Conservation (phyloP, 2,797 vertebrate species). For the Sitta carolinensis region DNA sequence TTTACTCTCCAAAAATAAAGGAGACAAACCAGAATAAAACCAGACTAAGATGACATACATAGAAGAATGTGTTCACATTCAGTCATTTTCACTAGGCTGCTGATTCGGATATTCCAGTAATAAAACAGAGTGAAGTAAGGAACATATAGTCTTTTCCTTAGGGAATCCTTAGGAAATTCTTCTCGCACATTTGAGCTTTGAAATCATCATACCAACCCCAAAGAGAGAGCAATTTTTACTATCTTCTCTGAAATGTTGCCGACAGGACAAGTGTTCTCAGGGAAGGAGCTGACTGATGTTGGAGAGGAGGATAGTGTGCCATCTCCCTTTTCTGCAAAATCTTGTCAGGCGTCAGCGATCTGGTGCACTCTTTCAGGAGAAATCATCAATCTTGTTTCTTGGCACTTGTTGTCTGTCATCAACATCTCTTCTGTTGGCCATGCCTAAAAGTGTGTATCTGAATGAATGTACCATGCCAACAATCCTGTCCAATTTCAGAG, state of each 20-base stretch:
- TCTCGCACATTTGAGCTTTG: background rate
- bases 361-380: slow-evolving; percentile 9
- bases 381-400: slow-evolving; percentile 50
- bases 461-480: background rate
- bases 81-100: background rate
- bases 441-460: slow-evolving; percentile 16
- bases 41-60: background rate
- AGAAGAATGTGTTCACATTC: background rate
- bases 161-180: background rate
- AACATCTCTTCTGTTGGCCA: slow-evolving; percentile 20
- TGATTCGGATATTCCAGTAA: background rate
- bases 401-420: slow-evolving; percentile 38
- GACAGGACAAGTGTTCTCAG: slow-evolving; percentile 24
- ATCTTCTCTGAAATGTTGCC: background rate
- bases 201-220: background rate
- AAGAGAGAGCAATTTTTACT: background rate
- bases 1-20: background rate
- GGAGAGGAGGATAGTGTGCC: background rate
- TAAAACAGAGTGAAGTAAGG: background rate
- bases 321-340: slow-evolving; percentile 15
- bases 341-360: slow-evolving; percentile 43
- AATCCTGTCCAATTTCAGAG: slow-evolving; percentile 29
- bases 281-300: slow-evolving; percentile 19
- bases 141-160: background rate
- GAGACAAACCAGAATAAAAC: background rate